Base-by-base conservation (phyloP, 2,797 vertebrate genomes). In the Hippocampus kuda region DNA sequence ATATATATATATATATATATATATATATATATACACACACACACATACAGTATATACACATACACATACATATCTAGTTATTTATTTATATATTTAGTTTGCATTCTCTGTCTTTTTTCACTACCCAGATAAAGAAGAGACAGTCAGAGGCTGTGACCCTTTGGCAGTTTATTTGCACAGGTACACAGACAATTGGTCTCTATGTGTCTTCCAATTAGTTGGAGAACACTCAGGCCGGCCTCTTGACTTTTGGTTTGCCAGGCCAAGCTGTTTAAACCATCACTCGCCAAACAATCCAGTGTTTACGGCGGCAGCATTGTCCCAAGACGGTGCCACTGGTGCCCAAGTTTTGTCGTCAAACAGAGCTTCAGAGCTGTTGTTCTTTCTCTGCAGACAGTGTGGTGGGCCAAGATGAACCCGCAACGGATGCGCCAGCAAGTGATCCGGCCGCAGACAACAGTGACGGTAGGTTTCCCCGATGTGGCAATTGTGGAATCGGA, bases 311-410 rank as follows among this genome's bases (percentile, higher is more conserved):
- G 20, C 9, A n/a, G 12, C 10, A 42, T 24, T 12, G 41, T 42
- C 22, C 15, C 11, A n/a, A 13, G 20, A n/a, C 5, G n/a, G 59
- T 61, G 18, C 27, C 30, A 10, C 9, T 63, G 61, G 10, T 63
- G 27, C 7, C 8, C 22, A 22, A n/a, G 16, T 62, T 38, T 41
- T 12, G n/a, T 22, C 7, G 22, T 44, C 22, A 24, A n/a, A 44
- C 38, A 1, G 2, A 24, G 1, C 9, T 64, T 66, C 38, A 66
- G 68, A 18, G 70, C 10, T 65, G 12, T 44, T 41, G 71, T 18
- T 9, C 3, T 49, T 30, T 27, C 20, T 73, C 38, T 74, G 15
- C 79, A 90, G 88, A 70, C 73, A 72, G 74, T 18, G 83, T 86
- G 48, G 77, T 66, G 60, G 80, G 87, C 82, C 71, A 89, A 59